Evolutionary conservation across 2,888 invertebrate species (phyloP), one percentile per base, ranked within the genome.

Genomic region (Rhagium mordax): DNA sequence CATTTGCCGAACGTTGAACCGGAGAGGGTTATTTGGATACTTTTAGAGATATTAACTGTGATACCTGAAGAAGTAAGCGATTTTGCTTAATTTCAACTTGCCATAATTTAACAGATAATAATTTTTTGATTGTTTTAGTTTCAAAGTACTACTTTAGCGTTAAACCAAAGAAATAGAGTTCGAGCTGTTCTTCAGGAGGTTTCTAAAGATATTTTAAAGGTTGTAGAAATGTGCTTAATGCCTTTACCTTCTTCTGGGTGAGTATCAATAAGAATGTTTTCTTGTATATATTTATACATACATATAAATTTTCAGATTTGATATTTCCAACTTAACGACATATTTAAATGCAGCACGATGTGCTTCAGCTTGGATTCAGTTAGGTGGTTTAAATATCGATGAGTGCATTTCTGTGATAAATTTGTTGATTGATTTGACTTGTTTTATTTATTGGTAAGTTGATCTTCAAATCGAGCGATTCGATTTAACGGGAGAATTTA

Each of bases 1-100:
- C 89, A 90, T 83, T 88, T 91, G 78, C 91, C 91, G 33, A 90
- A 90, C 85, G 90, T 90, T 81, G 90, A 89, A 82, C 90, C 90
- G 73, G 91, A 90, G 82, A 90, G 90, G 81, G 91, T 91, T 78
- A 89, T 90, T 72, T 92, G 90, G 90, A 92, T 92, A 75, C 91
- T 98, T 81, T 86, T 98, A 66, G 95, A 96, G 89, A 94, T 97
- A 48, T 89, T 98, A 15, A 93, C 94, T 81, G 94, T 95, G 68
- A 92, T 98, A 84, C 96, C 97, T 24, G 95, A 95, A 89, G 97
- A 98, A 90, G 96, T 96, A 89, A 89, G n/a, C n/a, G 87, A 53
- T 83, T 27, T 29, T 15, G 21, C 6, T 18, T 41, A 61, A 2
- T 8, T 13, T 8, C 1, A 5, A 51, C n/a, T 5, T 20, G 15